These are phyloP conservation scores for Clanis bilineata DNA, from an alignment of 2,888 invertebrate genomes.

Conservation along the genomic window DNA sequence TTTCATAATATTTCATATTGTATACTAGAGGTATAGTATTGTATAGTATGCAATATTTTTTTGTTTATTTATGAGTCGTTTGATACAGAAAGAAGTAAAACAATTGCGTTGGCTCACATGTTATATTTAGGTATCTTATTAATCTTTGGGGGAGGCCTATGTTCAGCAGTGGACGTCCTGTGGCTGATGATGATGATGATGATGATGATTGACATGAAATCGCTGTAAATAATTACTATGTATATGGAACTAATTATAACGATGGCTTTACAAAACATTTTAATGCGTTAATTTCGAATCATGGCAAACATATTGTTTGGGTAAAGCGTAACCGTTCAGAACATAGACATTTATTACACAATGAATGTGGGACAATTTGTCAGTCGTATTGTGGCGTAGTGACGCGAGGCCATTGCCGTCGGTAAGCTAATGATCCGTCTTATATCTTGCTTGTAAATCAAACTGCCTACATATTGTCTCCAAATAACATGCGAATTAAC, in stretches of 20 bases:
- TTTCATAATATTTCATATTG: too few species aligned
- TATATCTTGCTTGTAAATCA: constrained; percentile 51
- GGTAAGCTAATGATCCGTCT: constrained; percentile 54
- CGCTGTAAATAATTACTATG: too few species aligned
- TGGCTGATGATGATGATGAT: too few species aligned
- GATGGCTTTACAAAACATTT: background rate
- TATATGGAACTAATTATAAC: background rate
- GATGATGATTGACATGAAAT: too few species aligned
- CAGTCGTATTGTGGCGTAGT: constrained; percentile 44
- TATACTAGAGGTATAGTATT: too few species aligned
- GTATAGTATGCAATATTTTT: too few species aligned
- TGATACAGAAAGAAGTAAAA: too few species aligned
- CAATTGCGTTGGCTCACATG: too few species aligned
- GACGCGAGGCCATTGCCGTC: constrained; percentile 44
- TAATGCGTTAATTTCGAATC: background rate
- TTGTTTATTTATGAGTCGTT: too few species aligned
- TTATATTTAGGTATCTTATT: too few species aligned
- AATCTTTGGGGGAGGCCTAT: too few species aligned
- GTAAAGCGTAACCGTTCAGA: background rate
- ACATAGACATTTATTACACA: constrained; percentile 11
- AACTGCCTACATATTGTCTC: constrained; percentile 40
- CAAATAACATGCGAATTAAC: constrained; percentile 21
- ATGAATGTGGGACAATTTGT: constrained; percentile 36
- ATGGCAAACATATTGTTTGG: background rate
- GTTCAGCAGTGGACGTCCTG: too few species aligned